Evolutionary conservation across 2,888 invertebrate genomes (phyloP), one percentile per base, ranked within the genome.

Genomic region (Hypomecis punctinalis): DNA sequence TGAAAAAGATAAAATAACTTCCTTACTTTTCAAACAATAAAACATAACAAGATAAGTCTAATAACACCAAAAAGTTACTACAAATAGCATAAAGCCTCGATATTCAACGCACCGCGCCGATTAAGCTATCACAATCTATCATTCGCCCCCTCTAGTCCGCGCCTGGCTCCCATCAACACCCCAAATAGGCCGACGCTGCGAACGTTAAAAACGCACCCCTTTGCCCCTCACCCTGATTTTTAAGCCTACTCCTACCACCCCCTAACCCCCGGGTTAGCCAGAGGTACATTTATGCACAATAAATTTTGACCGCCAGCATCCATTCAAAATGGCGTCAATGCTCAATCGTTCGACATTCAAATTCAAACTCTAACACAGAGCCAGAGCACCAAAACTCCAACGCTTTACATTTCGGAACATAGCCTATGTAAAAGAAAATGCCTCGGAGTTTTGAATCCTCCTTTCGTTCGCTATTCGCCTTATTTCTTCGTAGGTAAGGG

Each of bases 251-350:
- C 88, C 89, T 83, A 75, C 81, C 86, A 80, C 86, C 89, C 90
- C 84, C 88, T 90, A 91, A 91, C 90, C 81, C 90, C 91, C 90
- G 90, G 90, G 91, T 92, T 93, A 92, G 92, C 91, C 89, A 81
- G 90, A 90, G 91, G 88, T 92, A 91, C 93, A 91, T 92, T 93
- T 93, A 93, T 92, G 92, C 91, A 89, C 92, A 91, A 93, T 93
- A 93, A 93, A 93, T 93, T 93, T 92, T 91, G 90, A 91, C 91
- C 90, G 86, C 86, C 84, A 74, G 77, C 82, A 77, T 81, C 82
- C 81, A 79, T 78, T 74, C 84, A 82, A 88, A 91, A 91, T 84
- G 88, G 80, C 87, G 76, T 82, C 81, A 88, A 78, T 82, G 72
- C 87, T 63, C 52, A 57, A 45, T 51, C 62, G 53, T 23, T 60